These are phyloP conservation scores for Sterrhoptilus dennistouni DNA, from an alignment of 2,113 vertebrate species.

Conservation along the genomic window DNA sequence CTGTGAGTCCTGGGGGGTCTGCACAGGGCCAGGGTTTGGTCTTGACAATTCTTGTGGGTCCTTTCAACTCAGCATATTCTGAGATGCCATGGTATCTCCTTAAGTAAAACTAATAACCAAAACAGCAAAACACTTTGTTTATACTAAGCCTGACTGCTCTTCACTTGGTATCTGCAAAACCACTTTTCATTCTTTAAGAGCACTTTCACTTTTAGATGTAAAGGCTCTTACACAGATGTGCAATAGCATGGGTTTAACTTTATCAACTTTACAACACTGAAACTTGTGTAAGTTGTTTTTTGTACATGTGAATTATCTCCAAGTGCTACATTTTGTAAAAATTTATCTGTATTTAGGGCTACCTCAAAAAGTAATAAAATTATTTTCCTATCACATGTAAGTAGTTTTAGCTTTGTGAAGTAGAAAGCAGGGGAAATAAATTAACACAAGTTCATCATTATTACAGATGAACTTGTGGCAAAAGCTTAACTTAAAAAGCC, in stretches of 20 bases:
- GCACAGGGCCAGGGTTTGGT: not conserved
- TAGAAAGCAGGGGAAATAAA: not conserved
- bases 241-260: not conserved
- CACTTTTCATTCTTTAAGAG: not conserved
- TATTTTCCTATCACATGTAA: not conserved
- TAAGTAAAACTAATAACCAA: not conserved
- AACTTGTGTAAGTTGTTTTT: not conserved
- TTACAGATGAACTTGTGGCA: not conserved
- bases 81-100: not conserved
- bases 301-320: not conserved
- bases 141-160: not conserved
- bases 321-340: not conserved
- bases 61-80: not conserved
- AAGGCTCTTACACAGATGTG: accelerated
- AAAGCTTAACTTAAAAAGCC: not conserved
- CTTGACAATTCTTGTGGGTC: not conserved
- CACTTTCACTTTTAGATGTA: not conserved
- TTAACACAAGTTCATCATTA: too few relatives aligned
- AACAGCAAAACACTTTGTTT: not conserved
- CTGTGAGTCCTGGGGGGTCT: not conserved
- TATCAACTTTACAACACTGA: not conserved
- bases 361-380: not conserved
- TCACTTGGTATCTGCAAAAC: not conserved
- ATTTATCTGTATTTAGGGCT: not conserved
- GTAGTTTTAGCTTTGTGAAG: not conserved